Conservation (phyloP, 2,113 vertebrate genomes). For the Dermatemys mawii region DNA sequence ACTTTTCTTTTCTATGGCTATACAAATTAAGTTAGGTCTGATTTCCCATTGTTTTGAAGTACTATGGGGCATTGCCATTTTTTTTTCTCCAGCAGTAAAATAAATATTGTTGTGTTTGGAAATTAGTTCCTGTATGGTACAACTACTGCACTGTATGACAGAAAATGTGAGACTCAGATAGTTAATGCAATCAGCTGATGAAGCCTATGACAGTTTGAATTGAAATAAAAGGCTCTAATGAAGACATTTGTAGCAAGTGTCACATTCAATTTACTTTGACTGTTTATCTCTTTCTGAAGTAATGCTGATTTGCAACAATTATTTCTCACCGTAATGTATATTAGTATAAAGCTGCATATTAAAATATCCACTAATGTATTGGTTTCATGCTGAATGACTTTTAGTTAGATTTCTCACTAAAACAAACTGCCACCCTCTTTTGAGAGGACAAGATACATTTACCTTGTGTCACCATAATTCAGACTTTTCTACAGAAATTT, state of each 20-base stretch:
- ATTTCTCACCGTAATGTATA: constrained; percentile 64
- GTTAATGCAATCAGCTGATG: constrained; percentile 42
- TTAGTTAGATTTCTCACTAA: constrained; percentile 74
- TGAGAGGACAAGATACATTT: constrained; percentile 18
- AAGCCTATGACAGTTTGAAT: constrained; percentile 57
- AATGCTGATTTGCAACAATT: constrained; percentile 72
- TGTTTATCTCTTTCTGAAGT: constrained; percentile 57
- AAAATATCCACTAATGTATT: constrained; percentile 75
- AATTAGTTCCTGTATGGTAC: constrained; percentile 18
- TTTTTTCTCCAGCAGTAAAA: neutral
- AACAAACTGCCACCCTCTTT: constrained; percentile 64
- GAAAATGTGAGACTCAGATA: neutral
- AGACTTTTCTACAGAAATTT: constrained; percentile 19
- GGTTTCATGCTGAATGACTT: constrained; percentile 64
- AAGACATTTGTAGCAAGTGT: constrained; percentile 69
- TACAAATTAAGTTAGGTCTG: neutral
- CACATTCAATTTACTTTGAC: constrained; percentile 62
- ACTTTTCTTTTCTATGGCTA: fast-evolving
- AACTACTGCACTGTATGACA: neutral
- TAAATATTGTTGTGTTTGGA: neutral
- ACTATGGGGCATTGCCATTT: neutral
- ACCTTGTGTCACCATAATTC: constrained; percentile 6
- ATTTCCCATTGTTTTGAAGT: neutral
- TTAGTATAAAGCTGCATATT: constrained; percentile 51
- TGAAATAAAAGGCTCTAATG: constrained; percentile 71